Base-by-base conservation (phyloP, 2,113 vertebrate genomes). In the Thinocorus orbignyianus region DNA sequence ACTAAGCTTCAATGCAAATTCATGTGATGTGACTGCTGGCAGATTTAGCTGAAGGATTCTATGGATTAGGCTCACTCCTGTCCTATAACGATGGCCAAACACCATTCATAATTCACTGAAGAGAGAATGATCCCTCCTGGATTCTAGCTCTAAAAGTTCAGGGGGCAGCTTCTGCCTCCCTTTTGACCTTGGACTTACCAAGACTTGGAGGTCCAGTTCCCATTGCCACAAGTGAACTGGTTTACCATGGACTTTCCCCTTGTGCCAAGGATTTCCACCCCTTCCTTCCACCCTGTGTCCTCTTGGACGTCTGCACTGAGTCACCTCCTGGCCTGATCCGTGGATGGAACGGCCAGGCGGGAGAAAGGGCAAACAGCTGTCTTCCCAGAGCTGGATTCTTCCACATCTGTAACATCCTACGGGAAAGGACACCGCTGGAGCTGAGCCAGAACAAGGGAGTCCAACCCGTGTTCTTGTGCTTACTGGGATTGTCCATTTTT, bases 1-100 rank as follows among this genome's bases (percentile, higher is more conserved):
- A 46, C 88, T 84, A 78, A 89, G 72, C 77, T 86, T 65, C 77
- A 46, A 35, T 72, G 88, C 65, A 89, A 94, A 96, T 79, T 88
- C 88, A 46, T 65, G 80, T 60, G 86, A 89, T 92, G 65, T 83
- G 72, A 88, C 57, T 81, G 60, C 76, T 95, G 92, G 88, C 65
- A 92, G 86, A 65, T 81, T 87, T 93, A 72, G 88, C 69, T 92
- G 92, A 81, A 86, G 44, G 44, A 61, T 64, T 69, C 48, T 74
- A 26, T 33, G 42, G 70, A 74, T 81, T 92, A 66, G 69, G 41
- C 35, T 74, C 71, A 37, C 41, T 91, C 49, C 77, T 79, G 73
- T 70, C 84, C 37, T 4, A 81, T 31, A 89, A 51, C 13, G 49
- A 26, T 93, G 85, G 52, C 60, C 72, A 82, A 57, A 76, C 54